Evolutionary conservation across 92 coral and sea anemone genomes (phyloP), one percentile per base, ranked within the genome.

Genomic region (Porites evermanni): DNA sequence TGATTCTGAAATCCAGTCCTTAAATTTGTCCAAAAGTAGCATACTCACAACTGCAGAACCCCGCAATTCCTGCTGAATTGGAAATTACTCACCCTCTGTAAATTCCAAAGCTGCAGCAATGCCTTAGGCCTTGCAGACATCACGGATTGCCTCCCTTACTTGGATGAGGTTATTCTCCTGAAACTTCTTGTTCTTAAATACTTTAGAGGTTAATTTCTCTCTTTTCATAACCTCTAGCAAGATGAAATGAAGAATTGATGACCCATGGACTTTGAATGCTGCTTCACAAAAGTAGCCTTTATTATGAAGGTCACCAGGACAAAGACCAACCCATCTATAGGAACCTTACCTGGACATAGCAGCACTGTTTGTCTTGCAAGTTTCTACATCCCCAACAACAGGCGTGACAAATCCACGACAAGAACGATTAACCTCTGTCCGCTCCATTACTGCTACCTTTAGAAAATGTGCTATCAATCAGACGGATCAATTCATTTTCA

Each of bases 221-320:
- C 88, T 9, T 8, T 83, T 88, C 80, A 83, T 88, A 3, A 88
- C 84, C 24, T 23, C 56, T 44, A 64, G 75, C 12, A 61, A 29
- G n/a, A 88, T 67, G 54, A 67, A 74, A 63, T 83, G 91, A n/a
- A 88, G 75, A 2, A 78, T 75, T 1, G 82, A 87, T 72, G 44
- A 47, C 5, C 91, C 87, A 12, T 81, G 83, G n/a, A 76, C 87
- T 82, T 88, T 88, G 64, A 88, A 88, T 47, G 74, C 70, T 24
- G 91, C 91, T 74, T 81, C 82, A 72, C 91, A 74, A 53, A 83
- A 83, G 50, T 67, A 88, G 12, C 91, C 91, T 83, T 87, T 87
- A 4, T 85, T 70, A 26, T 87, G 90, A 85, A 87, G 67, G 53
- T 79, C 86, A 1, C 90, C 81, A 24, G 89, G 84, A 2, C 77